Conservation (phyloP, 2,797 vertebrate species). For the Gadopsis marmoratus region DNA sequence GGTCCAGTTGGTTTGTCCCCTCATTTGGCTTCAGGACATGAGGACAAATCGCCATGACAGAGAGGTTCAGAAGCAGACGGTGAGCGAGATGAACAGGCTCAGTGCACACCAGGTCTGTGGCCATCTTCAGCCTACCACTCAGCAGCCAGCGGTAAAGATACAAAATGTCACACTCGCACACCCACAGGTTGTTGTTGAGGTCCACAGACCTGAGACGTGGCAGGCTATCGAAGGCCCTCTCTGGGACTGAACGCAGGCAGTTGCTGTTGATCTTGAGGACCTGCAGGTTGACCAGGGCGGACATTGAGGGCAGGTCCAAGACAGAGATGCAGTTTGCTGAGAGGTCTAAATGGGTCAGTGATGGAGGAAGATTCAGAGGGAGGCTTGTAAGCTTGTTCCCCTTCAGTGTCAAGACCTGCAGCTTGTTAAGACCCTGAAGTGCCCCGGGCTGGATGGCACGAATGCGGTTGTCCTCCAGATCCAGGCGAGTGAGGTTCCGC, state of each 20-base stretch:
- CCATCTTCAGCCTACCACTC: slow-evolving; percentile 76
- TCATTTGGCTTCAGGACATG: slow-evolving; percentile 68
- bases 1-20: slow-evolving; percentile 22
- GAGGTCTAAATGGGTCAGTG: slow-evolving; percentile 83
- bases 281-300: slow-evolving; percentile 82
- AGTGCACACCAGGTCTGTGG: slow-evolving; percentile 81
- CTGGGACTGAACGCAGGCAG: slow-evolving; percentile 84
- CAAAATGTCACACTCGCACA: slow-evolving; percentile 85
- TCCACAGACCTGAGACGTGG: slow-evolving; percentile 77
- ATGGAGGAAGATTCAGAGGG: slow-evolving; percentile 79
- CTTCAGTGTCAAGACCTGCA: slow-evolving; percentile 81
- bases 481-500: slow-evolving; percentile 84
- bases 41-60: slow-evolving; percentile 82
- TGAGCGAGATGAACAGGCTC: slow-evolving; percentile 83
- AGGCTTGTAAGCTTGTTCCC: slow-evolving; percentile 82
- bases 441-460: slow-evolving; percentile 84
- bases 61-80: slow-evolving; percentile 82
- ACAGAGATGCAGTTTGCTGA: slow-evolving; percentile 85
- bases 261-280: slow-evolving; percentile 86
- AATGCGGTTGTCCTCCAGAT: slow-evolving; percentile 86
- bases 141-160: slow-evolving; percentile 86
- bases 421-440: slow-evolving; percentile 74
- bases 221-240: slow-evolving; percentile 80
- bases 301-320: slow-evolving; percentile 79
- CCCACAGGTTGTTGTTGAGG: slow-evolving; percentile 84